phyloP scores from a whole-genome alignment of 2,113 vertebrate species.

The human region DNA sequence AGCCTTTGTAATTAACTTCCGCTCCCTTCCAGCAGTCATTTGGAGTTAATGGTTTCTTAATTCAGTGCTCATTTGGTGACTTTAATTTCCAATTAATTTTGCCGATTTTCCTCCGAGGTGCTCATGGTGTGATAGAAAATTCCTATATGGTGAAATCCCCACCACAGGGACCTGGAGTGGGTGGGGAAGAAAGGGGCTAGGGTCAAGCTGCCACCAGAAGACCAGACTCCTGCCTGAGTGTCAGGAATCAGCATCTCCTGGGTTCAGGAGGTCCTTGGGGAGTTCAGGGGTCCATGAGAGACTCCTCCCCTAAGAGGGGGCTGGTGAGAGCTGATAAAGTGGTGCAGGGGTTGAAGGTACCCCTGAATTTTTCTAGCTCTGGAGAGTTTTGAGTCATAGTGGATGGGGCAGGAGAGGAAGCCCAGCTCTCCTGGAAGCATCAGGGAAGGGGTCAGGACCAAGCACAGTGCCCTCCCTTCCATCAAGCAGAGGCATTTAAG shows the following conservation, averaged over 20 bases:
- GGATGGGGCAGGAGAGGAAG: not conserved
- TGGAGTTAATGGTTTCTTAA: conserved; percentile 79
- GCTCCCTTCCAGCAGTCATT: conserved; percentile 74
- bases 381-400: not conserved
- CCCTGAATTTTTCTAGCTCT: not conserved
- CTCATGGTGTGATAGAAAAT: conserved; percentile 68
- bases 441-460: not conserved
- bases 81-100: conserved; percentile 82
- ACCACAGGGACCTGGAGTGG: not conserved
- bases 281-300: not conserved
- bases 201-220: not conserved
- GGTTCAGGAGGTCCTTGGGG: not conserved
- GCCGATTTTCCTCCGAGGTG: conserved; percentile 70
- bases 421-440: not conserved
- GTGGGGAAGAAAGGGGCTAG: not conserved
- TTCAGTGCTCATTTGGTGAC: conserved; percentile 77
- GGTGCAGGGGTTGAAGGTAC: not conserved
- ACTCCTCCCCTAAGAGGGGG: not conserved
- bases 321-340: not conserved
- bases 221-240: not conserved
- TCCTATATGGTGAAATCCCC: conserved; percentile 39
- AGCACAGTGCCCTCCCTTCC: not conserved
- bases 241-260: not conserved
- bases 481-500: not conserved
- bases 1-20: conserved; percentile 78